These are phyloP conservation scores for Strigamia transsilvanica DNA, from an alignment of 2,888 invertebrate genomes.

Conservation along the genomic window DNA sequence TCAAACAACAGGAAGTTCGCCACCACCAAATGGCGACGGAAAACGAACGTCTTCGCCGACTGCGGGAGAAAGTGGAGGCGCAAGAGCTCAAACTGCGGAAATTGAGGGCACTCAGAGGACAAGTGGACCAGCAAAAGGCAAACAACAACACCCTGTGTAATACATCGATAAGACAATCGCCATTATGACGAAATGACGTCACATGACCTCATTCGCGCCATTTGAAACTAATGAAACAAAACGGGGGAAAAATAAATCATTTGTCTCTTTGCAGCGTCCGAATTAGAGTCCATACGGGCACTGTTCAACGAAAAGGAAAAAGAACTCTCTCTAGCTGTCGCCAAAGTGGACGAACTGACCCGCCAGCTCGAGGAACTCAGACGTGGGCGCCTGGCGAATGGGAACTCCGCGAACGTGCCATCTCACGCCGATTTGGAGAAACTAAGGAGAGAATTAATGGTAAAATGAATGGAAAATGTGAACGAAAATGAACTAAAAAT, in stretches of 20 bases:
- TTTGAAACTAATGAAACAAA: too few relatives aligned
- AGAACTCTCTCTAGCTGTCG: slow-evolving; percentile 94
- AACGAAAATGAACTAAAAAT: too few relatives aligned
- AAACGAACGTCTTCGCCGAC: slow-evolving; percentile 83
- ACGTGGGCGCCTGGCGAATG: slow-evolving; percentile 67
- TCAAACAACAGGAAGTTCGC: slow-evolving; percentile 89
- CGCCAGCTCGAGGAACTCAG: slow-evolving; percentile 89
- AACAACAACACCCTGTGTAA: slow-evolving; percentile 56
- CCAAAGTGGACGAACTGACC: slow-evolving; percentile 95
- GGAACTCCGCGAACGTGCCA: slow-evolving; percentile 62
- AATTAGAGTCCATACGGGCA: slow-evolving; percentile 94
- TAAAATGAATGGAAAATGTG: too few relatives aligned
- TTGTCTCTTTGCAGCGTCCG: slow-evolving; percentile 72
- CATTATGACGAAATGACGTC: background rate
- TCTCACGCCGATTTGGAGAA: slow-evolving; percentile 89
- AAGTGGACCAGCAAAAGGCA: slow-evolving; percentile 91
- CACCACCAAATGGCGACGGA: slow-evolving; percentile 73
- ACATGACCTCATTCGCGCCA: too few relatives aligned
- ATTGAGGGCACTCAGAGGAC: slow-evolving; percentile 88
- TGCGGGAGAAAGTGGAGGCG: slow-evolving; percentile 91
- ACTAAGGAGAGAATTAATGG: slow-evolving; percentile 86
- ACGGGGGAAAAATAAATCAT: background rate
- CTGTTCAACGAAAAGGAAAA: slow-evolving; percentile 98
- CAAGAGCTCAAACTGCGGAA: slow-evolving; percentile 93
- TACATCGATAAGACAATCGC: background rate